Evolutionary conservation across 2,888 invertebrate genomes (phyloP).

Genomic region (Fabriciana adippe): DNA sequence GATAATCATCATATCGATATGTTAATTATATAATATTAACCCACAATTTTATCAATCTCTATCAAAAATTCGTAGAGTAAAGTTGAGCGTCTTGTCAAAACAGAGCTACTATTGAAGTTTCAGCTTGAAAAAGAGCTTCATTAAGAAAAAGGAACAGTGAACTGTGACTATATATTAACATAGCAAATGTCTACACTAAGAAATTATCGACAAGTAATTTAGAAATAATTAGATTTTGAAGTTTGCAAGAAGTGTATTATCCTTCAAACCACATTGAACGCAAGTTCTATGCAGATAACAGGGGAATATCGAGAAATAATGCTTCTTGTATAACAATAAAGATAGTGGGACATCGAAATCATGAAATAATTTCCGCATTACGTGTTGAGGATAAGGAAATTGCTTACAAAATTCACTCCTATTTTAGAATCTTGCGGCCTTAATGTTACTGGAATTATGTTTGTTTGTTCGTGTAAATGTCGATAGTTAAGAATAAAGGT

Average conservation of each 20-base stretch:
- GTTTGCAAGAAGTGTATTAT: constrained; percentile 22
- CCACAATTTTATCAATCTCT: no score
- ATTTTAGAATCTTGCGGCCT: constrained; percentile 38
- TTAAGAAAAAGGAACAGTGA: no score
- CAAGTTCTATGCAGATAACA: constrained; percentile 40
- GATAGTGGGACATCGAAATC: constrained; percentile 44
- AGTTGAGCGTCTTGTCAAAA: no score
- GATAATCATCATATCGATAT: no score
- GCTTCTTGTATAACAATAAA: constrained; percentile 48
- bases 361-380: constrained; percentile 47
- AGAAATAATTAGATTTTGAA: not conserved
- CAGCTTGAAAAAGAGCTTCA: no score
- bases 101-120: no score
- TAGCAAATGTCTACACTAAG: not conserved
- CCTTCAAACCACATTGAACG: constrained; percentile 36
- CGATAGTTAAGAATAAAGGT: constrained; percentile 14
- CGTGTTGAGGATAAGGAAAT: constrained; percentile 43
- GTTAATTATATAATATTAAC: no score
- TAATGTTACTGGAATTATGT: constrained; percentile 39
- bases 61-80: no score
- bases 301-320: constrained; percentile 44
- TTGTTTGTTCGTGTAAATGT: constrained; percentile 39
- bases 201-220: not conserved
- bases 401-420: constrained; percentile 41
- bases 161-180: no score